Base-by-base conservation (phyloP, 2,113 vertebrate genomes). In the Neogale vison region DNA sequence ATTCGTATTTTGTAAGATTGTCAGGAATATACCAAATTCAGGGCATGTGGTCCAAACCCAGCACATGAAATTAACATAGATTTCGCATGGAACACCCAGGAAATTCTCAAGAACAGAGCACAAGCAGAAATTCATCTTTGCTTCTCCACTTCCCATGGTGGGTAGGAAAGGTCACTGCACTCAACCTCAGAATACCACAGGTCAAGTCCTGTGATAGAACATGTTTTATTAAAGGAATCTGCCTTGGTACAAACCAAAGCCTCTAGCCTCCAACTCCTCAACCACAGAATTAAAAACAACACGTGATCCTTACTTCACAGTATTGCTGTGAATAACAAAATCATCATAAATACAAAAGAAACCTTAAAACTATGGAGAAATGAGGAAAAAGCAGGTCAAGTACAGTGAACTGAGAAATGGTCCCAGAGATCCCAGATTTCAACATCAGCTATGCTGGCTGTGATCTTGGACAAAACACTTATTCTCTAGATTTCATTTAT, bases 341-440 rank as follows among this genome's bases (percentile, higher is more conserved):
- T 89, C 93, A 94, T 45, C 29, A 80, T 4, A 79, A 95, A 59
- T 71, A 79, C 23, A 57, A 88, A 93, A 31, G 18, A 92, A 97
- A 92, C 42, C 34, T 0, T 61, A 71, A 93, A 82, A 77, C 13
- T 79, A 31, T 57, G 21, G 59, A 31, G 47, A 95, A n/a, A 59
- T 4, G 17, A 86, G 15, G 50, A 77, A 23, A 95, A 97, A 79
- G n/a, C 50, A 55, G 13, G 6, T 89, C 4, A 71, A 89, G 39
- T 17, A 65, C 10, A 74, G 36, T 57, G 87, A 95, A 83, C 7
- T 79, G 0, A 93, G 80, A 79, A 92, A 90, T 5, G 14, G 52
- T 47, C 36, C 57, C 85, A 95, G 8, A 77, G n/a, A 74, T 7
- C 21, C 39, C 50, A 20, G 2, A 67, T 93, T 95, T 97, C 61